These are phyloP conservation scores for Lasiurus cinereus DNA, from an alignment of 2,113 vertebrate genomes.

Conservation along the genomic window DNA sequence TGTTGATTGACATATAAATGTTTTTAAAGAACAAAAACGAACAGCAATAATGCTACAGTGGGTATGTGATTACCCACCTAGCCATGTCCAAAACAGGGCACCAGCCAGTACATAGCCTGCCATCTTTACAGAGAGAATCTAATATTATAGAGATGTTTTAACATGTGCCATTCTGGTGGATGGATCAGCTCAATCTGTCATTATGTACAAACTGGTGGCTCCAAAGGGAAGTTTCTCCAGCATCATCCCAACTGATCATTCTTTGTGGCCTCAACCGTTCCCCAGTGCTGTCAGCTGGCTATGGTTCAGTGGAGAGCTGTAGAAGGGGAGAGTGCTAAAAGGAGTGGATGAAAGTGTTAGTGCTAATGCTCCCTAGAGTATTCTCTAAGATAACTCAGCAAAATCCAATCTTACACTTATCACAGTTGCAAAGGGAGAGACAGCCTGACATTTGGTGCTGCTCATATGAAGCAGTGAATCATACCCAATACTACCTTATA, in stretches of 20 bases:
- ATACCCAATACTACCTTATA: not conserved
- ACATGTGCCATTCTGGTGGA: not conserved
- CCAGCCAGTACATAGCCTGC: not conserved
- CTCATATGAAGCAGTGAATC: not conserved
- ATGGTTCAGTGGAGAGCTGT: not conserved
- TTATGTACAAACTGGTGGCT: not conserved
- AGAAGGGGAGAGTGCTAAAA: not conserved
- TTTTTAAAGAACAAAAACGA: slow-evolving; percentile 31
- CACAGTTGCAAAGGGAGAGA: not conserved
- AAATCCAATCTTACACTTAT: not conserved
- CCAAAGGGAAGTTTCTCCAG: not conserved
- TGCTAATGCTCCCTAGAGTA: not conserved
- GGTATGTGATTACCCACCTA: not conserved
- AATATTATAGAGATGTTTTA: not conserved
- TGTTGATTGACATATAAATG: not conserved
- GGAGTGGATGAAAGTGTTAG: not conserved
- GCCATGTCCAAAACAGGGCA: not conserved
- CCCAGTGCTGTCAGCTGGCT: not conserved
- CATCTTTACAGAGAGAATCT: not conserved
- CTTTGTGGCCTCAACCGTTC: not conserved
- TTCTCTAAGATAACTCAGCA: not conserved
- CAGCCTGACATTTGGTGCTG: not conserved
- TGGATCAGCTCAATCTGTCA: not conserved
- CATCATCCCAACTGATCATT: not conserved
- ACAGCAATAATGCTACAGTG: not conserved